phyloP scores from a whole-genome alignment of 2,888 invertebrate species.

The Pseudococcus longispinus region DNA sequence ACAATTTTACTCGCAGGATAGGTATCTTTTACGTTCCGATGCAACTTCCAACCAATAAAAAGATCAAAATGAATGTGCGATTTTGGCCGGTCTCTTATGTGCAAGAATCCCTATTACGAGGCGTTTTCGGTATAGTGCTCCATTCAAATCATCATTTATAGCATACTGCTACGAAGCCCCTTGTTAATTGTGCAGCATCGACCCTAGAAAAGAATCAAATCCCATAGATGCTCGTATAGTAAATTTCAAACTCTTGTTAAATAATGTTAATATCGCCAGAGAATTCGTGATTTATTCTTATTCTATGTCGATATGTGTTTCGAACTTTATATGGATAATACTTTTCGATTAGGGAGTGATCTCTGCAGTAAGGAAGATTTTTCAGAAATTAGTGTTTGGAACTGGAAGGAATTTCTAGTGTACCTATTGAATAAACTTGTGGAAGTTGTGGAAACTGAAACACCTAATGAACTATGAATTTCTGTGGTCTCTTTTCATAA shows the following conservation, averaged over 20 bases:
- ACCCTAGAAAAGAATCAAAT: slow-evolving; percentile 39
- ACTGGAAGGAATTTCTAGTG: background rate
- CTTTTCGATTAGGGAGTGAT: background rate
- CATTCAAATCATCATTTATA: slow-evolving; percentile 46
- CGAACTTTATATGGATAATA: background rate
- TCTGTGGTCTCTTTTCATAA: no score
- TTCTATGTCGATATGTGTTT: background rate
- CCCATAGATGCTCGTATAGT: slow-evolving; percentile 33
- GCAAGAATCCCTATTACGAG: background rate
- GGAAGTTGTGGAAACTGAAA: no score
- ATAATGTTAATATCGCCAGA: slow-evolving; percentile 39
- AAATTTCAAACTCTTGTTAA: slow-evolving; percentile 18
- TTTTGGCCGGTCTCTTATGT: background rate
- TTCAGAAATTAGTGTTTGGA: background rate
- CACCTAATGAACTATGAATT: no score
- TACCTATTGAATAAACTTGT: background rate
- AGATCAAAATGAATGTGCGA: slow-evolving; percentile 30
- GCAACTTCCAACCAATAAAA: slow-evolving; percentile 2
- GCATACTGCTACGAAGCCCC: background rate
- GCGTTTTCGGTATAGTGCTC: background rate
- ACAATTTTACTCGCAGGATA: background rate
- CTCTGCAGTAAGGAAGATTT: background rate
- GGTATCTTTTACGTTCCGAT: background rate
- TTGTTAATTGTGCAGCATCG: slow-evolving; percentile 26
- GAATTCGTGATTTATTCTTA: slow-evolving; percentile 44